phyloP scores from a whole-genome alignment of 2,113 vertebrate species.

The Callionymus lyra region DNA sequence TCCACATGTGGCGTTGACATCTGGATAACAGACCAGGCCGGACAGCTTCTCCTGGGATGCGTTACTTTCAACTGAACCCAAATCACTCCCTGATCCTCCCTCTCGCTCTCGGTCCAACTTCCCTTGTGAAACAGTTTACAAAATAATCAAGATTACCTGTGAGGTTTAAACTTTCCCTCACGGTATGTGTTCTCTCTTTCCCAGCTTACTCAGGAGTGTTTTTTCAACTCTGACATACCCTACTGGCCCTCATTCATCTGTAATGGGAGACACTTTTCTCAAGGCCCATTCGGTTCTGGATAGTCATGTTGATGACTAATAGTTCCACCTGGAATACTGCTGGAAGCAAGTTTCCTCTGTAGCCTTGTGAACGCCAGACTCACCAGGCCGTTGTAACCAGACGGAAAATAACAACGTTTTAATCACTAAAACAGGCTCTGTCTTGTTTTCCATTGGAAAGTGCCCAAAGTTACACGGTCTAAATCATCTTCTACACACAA shows the following conservation, averaged over 20 bases:
- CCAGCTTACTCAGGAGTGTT: background rate
- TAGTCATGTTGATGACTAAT: slow-evolving; percentile 19
- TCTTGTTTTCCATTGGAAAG: no score
- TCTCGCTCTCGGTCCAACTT: slow-evolving; percentile 5
- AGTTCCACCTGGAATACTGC: slow-evolving; percentile 12
- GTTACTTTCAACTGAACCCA: slow-evolving; percentile 30
- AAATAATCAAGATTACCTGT: background rate
- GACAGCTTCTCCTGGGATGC: slow-evolving; percentile 29
- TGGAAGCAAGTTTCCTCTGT: slow-evolving; percentile 5
- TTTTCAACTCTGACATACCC: slow-evolving; percentile 22
- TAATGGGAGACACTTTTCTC: slow-evolving; percentile 27
- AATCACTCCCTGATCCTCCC: slow-evolving; percentile 20
- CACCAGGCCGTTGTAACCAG: no score
- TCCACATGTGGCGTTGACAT: slow-evolving; percentile 59
- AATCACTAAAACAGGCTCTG: no score
- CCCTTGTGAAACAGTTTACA: slow-evolving; percentile 18
- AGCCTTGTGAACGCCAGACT: no score
- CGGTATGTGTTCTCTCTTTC: background rate
- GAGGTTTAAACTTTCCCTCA: background rate
- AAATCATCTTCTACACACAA: no score
- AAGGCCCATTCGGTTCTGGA: slow-evolving; percentile 24
- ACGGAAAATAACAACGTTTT: no score
- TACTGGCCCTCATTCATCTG: slow-evolving; percentile 40
- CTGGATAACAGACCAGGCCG: slow-evolving; percentile 74
- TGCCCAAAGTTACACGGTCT: no score